A percentile compares a stretch with the other conserved stretches of the same genome.
Evolutionary conservation across 1,140 invertebrate species (phyloP).

Genomic region (Magallana ariakensis): DNA sequence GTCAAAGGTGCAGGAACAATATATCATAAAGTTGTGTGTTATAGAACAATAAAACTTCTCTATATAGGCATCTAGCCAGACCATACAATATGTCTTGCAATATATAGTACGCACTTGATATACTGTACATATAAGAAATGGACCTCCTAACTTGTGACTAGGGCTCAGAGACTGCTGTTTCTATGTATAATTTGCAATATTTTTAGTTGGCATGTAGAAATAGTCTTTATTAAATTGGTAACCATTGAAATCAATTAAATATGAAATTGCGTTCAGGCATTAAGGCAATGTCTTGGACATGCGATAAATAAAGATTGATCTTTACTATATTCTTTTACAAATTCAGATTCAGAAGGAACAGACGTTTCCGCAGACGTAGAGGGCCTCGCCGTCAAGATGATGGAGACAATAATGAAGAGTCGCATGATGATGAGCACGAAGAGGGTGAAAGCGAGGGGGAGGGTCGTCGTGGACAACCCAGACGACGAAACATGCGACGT

Average conservation of each 20-base stretch:
- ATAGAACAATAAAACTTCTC: too few relatives aligned
- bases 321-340: too few relatives aligned
- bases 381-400: conserved; percentile 54
- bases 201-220: too few relatives aligned
- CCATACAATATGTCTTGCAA: too few relatives aligned
- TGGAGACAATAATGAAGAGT: conserved; percentile 63
- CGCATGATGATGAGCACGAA: conserved; percentile 63
- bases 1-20: conserved; percentile 25
- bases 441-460: conserved; percentile 53
- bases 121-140: neutral
- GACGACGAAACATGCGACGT: conserved; percentile 24
- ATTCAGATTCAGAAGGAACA: conserved; percentile 33
- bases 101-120: too few relatives aligned
- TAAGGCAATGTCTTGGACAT: too few relatives aligned
- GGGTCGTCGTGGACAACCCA: conserved; percentile 51
- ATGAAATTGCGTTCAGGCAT: too few relatives aligned
- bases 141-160: neutral
- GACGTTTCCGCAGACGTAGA: conserved; percentile 53
- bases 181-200: neutral
- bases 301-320: too few relatives aligned
- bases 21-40: neutral
- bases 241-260: too few relatives aligned
- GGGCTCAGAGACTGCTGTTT: neutral
- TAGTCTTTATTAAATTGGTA: too few relatives aligned
- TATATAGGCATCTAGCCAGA: too few relatives aligned